Evolutionary conservation across 2,797 vertebrate genomes (phyloP).

Genomic region (Chromobotia macracanthus): DNA sequence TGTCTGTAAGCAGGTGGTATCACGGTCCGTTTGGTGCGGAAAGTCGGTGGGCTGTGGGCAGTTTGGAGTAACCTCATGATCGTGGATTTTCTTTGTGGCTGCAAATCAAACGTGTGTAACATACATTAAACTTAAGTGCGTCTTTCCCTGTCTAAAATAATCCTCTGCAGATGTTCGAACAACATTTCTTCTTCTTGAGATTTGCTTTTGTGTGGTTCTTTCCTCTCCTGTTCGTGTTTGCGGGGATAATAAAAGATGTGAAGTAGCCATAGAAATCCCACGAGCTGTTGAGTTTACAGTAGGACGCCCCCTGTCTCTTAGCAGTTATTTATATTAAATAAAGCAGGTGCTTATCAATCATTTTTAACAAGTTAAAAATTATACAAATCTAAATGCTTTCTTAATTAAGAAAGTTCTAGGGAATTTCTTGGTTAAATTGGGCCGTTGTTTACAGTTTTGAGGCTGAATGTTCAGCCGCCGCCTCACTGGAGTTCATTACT

Average conservation of each 20-base stretch:
- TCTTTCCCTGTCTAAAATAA: not conserved
- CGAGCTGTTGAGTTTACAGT: not conserved
- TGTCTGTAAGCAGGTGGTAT: not conserved
- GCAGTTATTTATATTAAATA: not conserved
- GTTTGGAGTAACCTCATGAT: not conserved
- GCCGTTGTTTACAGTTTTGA: not conserved
- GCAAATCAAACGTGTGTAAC: not conserved
- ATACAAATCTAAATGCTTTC: no score
- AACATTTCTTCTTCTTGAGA: not conserved
- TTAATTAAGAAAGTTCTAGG: no score
- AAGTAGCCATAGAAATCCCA: not conserved
- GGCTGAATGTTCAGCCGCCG: not conserved
- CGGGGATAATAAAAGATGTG: not conserved
- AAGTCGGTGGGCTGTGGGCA: not conserved
- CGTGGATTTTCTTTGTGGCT: not conserved
- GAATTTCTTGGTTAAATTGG: not conserved
- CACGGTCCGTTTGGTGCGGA: not conserved
- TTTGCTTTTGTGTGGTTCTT: not conserved
- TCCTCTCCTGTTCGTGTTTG: not conserved
- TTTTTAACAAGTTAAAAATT: no score
- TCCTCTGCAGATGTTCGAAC: not conserved
- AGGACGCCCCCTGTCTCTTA: not conserved
- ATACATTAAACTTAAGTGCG: not conserved
- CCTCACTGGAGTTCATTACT: not conserved
- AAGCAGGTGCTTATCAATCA: no score